Base-by-base conservation (phyloP, 2,888 invertebrate species). In the Pogonocherus hispidulus region DNA sequence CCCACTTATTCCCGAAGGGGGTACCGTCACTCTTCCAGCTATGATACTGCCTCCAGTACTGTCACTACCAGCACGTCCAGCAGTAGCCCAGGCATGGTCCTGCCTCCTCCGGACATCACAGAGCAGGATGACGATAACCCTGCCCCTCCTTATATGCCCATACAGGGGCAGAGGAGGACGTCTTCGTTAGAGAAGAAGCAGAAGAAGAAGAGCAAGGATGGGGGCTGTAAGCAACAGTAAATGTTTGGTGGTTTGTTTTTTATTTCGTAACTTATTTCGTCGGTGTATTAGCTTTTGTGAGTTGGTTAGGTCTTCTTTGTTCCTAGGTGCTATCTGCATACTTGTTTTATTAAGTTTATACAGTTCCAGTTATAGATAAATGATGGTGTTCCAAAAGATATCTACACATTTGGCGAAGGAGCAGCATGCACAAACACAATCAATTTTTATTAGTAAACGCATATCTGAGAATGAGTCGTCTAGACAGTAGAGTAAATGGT, bases 71-170 rank as follows among this genome's bases (percentile, higher is more conserved):
- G 78, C 55, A 79, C 80, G n/a, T 81, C 83, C 0, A 82, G 84
- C 60, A 84, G 84, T 69, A 84, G 84, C 72, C 82, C 83, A 6
- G 82, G 82, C 0, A 76, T 82, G 52, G 66, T 81, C 46, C 63
- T 82, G 16, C 81, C 82, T 16, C 81, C 83, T 0, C 81, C 82
- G 5, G 82, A 82, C 70, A 73, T 79, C 27, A 67, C 68, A n/a
- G 80, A 81, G 44, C 78, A 81, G 32, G 85, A 85, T 79, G 90
- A 90, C 76, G 86, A 87, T 49, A 87, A 86, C 73, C 87, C 88
- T 47, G 89, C 88, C 46, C 91, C 92, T 5, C 92, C 92, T 63
- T 93, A 93, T 80, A 92, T 93, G 92, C 93, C 93, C 54, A 92
- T 93, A 79, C 93, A 92, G 83, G 93, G 93, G 54, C 92, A 93